Percentiles rank a stretch among this genome's conserved stretches.
These are phyloP conservation scores for Nibea albiflora DNA, from an alignment of 2,113 vertebrate species.

Conservation along the genomic window DNA sequence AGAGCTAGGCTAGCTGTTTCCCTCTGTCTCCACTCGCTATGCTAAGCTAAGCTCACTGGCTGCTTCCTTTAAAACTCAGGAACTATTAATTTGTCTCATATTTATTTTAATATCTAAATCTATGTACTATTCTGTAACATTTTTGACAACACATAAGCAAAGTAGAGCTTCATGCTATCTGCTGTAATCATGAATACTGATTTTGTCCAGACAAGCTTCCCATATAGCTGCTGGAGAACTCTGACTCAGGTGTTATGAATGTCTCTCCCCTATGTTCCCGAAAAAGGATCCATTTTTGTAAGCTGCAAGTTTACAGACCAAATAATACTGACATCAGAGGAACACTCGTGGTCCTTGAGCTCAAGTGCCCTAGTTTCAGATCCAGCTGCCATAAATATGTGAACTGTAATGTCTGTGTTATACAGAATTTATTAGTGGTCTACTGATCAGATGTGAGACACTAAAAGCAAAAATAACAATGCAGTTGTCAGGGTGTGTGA, in stretches of 20 bases:
- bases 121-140: not conserved
- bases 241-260: conserved; percentile 42
- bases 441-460: not conserved
- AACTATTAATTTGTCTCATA: too few relatives aligned
- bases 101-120: too few relatives aligned
- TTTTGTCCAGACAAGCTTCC: conserved; percentile 34
- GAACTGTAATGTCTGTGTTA: not conserved
- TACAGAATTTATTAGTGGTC: not conserved
- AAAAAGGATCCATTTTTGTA: conserved; percentile 21
- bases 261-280: not conserved
- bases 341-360: not conserved
- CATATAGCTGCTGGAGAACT: conserved; percentile 4
- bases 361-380: conserved; percentile 1
- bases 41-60: too few relatives aligned
- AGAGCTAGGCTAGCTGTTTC: too few relatives aligned
- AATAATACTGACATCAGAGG: conserved; percentile 2
- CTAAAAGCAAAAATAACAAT: not conserved
- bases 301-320: not conserved
- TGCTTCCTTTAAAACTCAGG: too few relatives aligned
- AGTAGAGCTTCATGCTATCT: not conserved
- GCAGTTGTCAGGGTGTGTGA: not conserved
- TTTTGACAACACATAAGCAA: not conserved
- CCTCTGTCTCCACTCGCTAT: too few relatives aligned
- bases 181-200: not conserved
- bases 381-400: conserved; percentile 51